Evolutionary conservation across 2,888 invertebrate genomes (phyloP).

Genomic region (Pheosia tremula): DNA sequence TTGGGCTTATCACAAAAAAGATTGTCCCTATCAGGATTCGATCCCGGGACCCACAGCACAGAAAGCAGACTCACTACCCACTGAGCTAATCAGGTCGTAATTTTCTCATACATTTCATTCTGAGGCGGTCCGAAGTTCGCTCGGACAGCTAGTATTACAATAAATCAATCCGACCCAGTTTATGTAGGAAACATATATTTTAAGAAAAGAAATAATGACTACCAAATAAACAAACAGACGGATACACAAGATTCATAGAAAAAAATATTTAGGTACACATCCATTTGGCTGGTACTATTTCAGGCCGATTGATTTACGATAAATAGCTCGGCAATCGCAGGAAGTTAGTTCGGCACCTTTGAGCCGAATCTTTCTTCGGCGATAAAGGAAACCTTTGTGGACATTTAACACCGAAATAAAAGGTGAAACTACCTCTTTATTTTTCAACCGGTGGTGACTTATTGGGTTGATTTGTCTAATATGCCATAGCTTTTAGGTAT

Average conservation of each 20-base stretch:
- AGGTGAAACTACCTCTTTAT: not conserved
- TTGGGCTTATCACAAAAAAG: too few relatives aligned
- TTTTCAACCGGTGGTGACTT: not conserved
- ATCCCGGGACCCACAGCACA: too few relatives aligned
- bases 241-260: slow-evolving; percentile 6
- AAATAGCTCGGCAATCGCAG: slow-evolving; percentile 5
- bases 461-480: not conserved
- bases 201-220: slow-evolving; percentile 4
- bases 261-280: slow-evolving; percentile 8
- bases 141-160: not conserved
- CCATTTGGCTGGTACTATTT: slow-evolving; percentile 3
- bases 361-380: slow-evolving; percentile 2
- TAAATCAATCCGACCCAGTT: slow-evolving; percentile 7
- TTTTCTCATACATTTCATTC: too few relatives aligned
- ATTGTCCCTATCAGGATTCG: too few relatives aligned
- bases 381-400: slow-evolving; percentile 9
- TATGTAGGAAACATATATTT: slow-evolving; percentile 5
- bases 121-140: too few relatives aligned
- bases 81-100: too few relatives aligned
- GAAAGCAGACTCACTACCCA: too few relatives aligned
- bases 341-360: slow-evolving; percentile 2
- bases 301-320: slow-evolving; percentile 7
- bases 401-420: slow-evolving; percentile 3
- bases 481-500: too few relatives aligned
- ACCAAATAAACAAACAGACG: slow-evolving; percentile 2